Evolutionary conservation across 1,140 invertebrate species (phyloP).

Genomic region (Reticulitermes speratus): DNA sequence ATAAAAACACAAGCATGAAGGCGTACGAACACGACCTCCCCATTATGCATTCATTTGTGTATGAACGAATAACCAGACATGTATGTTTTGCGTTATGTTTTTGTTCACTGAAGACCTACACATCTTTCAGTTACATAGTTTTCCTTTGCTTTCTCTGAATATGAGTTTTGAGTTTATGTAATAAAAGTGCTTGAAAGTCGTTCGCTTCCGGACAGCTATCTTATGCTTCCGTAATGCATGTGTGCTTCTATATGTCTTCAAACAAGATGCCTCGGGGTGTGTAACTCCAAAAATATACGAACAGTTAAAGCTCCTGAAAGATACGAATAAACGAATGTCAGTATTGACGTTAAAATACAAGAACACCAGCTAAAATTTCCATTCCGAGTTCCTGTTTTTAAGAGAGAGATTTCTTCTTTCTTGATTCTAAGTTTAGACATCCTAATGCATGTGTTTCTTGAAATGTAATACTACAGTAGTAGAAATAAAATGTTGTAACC

Average conservation of each 20-base stretch:
- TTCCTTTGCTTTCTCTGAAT: no score
- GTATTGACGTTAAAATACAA: conserved; percentile 16
- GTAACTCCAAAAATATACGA: not conserved
- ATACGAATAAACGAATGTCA: not conserved
- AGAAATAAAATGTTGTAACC: not conserved
- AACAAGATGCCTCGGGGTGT: not conserved
- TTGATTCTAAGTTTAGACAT: not conserved
- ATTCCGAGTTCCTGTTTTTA: not conserved
- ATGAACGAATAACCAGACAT: no score
- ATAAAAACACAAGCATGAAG: no score
- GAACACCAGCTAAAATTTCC: not conserved
- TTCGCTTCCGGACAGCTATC: not conserved
- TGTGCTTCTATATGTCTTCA: not conserved
- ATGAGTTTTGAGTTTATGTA: not conserved
- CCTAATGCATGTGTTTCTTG: not conserved
- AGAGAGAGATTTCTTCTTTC: not conserved
- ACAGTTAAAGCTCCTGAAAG: not conserved
- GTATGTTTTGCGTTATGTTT: no score
- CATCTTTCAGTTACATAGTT: no score
- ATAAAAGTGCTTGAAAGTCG: not conserved
- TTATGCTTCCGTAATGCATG: not conserved
- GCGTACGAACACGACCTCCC: no score
- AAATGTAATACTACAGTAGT: not conserved
- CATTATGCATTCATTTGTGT: no score
- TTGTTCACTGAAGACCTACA: no score